Evolutionary conservation across 2,888 invertebrate species (phyloP).

Genomic region (Chymomyza fuscimana): DNA sequence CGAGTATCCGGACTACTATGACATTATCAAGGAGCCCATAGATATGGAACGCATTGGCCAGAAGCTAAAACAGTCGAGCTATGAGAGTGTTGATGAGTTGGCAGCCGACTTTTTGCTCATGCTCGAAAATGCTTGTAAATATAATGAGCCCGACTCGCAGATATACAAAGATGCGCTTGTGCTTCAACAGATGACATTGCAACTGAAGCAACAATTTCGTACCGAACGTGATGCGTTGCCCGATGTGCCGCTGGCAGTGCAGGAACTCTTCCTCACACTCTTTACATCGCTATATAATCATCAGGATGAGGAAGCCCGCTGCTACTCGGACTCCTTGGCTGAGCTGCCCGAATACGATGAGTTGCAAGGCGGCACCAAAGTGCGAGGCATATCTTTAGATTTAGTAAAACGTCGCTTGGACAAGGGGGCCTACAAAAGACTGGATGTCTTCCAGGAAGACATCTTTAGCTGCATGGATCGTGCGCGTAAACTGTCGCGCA

Average conservation of each 20-base stretch:
- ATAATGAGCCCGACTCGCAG: slow-evolving; percentile 98
- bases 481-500: slow-evolving; percentile 91
- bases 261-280: slow-evolving; percentile 93
- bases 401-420: slow-evolving; percentile 95
- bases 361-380: slow-evolving; percentile 82
- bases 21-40: slow-evolving; percentile 97
- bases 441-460: slow-evolving; percentile 98
- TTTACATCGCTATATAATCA: slow-evolving; percentile 97
- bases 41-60: slow-evolving; percentile 97
- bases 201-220: slow-evolving; percentile 93
- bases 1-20: slow-evolving; percentile 98
- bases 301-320: slow-evolving; percentile 97
- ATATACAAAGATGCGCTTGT: slow-evolving; percentile 98
- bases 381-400: slow-evolving; percentile 93
- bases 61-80: slow-evolving; percentile 88
- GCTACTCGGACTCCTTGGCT: slow-evolving; percentile 96
- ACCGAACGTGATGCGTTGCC: slow-evolving; percentile 87
- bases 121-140: slow-evolving; percentile 98
- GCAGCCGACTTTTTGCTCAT: slow-evolving; percentile 94
- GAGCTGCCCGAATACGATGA: slow-evolving; percentile 95
- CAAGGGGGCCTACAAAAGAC: slow-evolving; percentile 92
- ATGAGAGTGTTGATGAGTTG: slow-evolving; percentile 91
- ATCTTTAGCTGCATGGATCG: slow-evolving; percentile 95
- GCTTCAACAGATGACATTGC: slow-evolving; percentile 93
- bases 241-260: slow-evolving; percentile 92